These are phyloP conservation scores for Leptatherina wallacei DNA, from an alignment of 2,797 vertebrate species.

Conservation along the genomic window DNA sequence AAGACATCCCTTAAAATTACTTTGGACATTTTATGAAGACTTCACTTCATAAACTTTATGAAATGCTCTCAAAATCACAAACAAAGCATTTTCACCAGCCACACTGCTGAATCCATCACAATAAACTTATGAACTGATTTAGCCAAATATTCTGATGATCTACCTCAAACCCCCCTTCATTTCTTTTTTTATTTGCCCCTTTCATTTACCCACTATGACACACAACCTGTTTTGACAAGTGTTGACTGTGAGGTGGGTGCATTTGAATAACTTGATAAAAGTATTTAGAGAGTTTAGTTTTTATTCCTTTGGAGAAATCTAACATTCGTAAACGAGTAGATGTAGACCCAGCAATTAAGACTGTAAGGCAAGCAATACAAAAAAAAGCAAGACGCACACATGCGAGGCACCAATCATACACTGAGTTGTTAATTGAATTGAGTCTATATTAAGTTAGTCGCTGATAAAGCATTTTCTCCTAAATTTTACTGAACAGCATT, in stretches of 20 bases:
- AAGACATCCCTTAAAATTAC: neutral
- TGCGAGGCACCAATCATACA: slow-evolving; percentile 7
- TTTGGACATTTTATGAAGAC: neutral
- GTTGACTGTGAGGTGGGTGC: no score
- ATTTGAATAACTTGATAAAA: neutral
- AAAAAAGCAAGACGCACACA: neutral
- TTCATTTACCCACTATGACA: slow-evolving; percentile 24
- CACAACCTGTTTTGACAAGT: slow-evolving; percentile 20
- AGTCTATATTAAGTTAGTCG: slow-evolving; percentile 17
- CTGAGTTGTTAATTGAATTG: slow-evolving; percentile 25
- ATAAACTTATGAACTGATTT: neutral
- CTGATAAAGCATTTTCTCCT: slow-evolving; percentile 31
- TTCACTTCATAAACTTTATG: neutral
- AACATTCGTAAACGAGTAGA: neutral
- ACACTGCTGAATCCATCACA: neutral
- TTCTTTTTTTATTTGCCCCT: neutral
- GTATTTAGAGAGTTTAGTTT: neutral
- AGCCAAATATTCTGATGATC: neutral
- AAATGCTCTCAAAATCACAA: no score
- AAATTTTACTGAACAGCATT: slow-evolving; percentile 40
- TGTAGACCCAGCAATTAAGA: neutral
- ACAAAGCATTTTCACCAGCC: neutral
- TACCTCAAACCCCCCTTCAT: neutral
- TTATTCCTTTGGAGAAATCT: neutral
- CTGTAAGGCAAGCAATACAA: neutral